Evolutionary conservation across 2,888 invertebrate species (phyloP).

Genomic region (Lutraria lutraria): DNA sequence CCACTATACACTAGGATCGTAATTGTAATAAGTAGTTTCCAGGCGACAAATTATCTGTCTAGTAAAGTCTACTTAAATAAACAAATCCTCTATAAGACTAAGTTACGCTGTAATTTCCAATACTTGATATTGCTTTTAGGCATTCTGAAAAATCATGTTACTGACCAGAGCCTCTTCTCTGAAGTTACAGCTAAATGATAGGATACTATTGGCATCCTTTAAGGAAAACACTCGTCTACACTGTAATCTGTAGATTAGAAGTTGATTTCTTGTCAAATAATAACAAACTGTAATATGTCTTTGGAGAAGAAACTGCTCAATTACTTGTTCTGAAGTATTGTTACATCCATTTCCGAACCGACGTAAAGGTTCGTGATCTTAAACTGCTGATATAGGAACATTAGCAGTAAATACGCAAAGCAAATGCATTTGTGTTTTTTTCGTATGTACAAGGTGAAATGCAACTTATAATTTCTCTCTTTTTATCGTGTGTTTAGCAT

Average conservation of each 20-base stretch:
- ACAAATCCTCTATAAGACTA: background rate
- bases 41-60: slow-evolving; percentile 9
- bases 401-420: no score
- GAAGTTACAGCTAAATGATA: slow-evolving; percentile 16
- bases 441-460: no score
- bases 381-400: no score
- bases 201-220: background rate
- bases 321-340: no score
- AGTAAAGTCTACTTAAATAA: background rate
- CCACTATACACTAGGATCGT: background rate
- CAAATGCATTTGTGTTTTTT: no score
- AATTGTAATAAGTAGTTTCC: background rate
- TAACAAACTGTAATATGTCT: background rate
- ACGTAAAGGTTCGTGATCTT: no score
- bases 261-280: background rate
- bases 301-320: background rate
- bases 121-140: background rate
- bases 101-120: background rate
- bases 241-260: background rate
- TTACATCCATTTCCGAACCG: no score
- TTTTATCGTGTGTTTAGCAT: background rate
- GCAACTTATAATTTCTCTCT: no score
- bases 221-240: background rate
- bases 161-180: background rate
- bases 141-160: background rate